Percentiles rank a stretch among this genome's conserved stretches.
Evolutionary conservation across 2,113 vertebrate genomes (phyloP).

Genomic region (Chauna torquata): DNA sequence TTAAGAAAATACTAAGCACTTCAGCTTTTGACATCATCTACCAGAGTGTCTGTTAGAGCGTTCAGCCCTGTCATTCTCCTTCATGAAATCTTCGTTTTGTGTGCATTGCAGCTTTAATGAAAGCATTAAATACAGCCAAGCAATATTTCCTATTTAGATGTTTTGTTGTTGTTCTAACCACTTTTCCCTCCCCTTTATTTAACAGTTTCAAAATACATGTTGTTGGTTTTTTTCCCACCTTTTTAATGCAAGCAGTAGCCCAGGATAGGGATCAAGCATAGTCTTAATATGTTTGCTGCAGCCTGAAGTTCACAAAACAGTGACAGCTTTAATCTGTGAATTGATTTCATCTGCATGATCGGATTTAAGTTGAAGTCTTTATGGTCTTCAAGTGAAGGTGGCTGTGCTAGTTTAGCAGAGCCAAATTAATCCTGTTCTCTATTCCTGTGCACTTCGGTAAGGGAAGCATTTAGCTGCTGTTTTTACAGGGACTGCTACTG

Average conservation of each 20-base stretch:
- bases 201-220: not conserved
- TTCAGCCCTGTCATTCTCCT: not conserved
- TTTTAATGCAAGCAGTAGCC: too few relatives aligned
- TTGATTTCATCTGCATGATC: not conserved
- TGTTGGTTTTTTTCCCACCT: too few relatives aligned
- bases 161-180: not conserved
- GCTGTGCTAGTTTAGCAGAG: not conserved
- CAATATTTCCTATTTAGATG: not conserved
- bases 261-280: too few relatives aligned
- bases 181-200: not conserved
- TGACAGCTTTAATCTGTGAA: not conserved
- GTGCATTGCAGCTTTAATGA: not conserved
- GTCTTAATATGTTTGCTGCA: not conserved
- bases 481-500: not conserved
- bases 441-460: not conserved
- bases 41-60: not conserved
- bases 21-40: not conserved
- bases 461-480: not conserved
- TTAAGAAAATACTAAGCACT: not conserved
- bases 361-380: not conserved
- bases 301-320: not conserved
- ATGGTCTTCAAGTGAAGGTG: not conserved
- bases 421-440: not conserved
- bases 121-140: not conserved
- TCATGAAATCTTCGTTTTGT: not conserved